Evolutionary conservation across 2,113 vertebrate species (phyloP), one percentile per base, ranked within the genome.

Genomic region (Nerophis ophidion): DNA sequence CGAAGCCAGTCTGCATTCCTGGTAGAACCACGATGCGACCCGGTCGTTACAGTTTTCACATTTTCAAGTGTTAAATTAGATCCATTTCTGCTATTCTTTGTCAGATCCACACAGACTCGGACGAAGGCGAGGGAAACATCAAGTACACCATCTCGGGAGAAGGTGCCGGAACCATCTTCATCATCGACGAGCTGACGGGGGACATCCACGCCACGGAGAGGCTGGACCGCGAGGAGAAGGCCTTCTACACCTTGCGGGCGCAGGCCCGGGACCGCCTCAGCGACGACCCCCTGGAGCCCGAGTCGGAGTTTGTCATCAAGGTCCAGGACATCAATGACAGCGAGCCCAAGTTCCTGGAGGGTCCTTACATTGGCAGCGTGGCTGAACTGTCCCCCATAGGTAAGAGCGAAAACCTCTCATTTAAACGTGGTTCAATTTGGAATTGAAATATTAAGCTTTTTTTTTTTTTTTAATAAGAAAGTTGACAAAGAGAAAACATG

Each of bases 311-410:
- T 78, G 92, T 98, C 86, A 96, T 99, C 89, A 99, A 98, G 78
- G 96, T 99, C 70, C 97, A 99, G 84, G 97, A 99, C 87, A 98
- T 99, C 88, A 99, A 99, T 0, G 97, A 98, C 91, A 98, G 94
- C 0, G 97, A 99, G 74, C 97, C 97, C 0, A 95, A 96, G 71
- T 99, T 98, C 84, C 89, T 95, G 76, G 94, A 95, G n/a, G 95
- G 93, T 26, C 95, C 96, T 5, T 98, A 98, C 77, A 94, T 97
- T 0, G 96, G 95, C 77, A 99, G 97, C 0, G 97, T 98, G 81
- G 93, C 95, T 0, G 97, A 99, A 79, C 89, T 99, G 47, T 98
- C 97, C 3, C 95, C 94, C 4, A 65, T 96, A 49, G 95, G 96
- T 98, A 88, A 89, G 93, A n/a, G 36, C 14, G 5, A 13, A 68